These are phyloP conservation scores for Philaethria dido DNA, from an alignment of 2,888 invertebrate species.

Conservation along the genomic window DNA sequence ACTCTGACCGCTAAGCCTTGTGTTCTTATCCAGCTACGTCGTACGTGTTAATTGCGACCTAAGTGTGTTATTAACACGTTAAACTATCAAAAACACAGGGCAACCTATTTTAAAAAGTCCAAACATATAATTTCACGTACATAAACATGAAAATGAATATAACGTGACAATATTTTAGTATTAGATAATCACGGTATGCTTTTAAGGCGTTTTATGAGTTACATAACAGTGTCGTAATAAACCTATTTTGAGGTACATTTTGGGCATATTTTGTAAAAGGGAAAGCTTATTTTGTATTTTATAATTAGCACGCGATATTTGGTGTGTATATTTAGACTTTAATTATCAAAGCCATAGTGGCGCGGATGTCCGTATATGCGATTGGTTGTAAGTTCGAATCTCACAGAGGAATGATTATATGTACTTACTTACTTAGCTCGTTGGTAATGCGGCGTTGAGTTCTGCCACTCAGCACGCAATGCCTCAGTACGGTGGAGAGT, in stretches of 20 bases:
- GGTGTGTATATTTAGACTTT: neutral
- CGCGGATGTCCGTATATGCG: too few relatives aligned
- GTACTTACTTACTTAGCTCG: too few relatives aligned
- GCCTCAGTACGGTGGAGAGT: too few relatives aligned
- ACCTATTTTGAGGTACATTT: neutral
- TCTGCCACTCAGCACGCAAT: too few relatives aligned
- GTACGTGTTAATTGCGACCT: too few relatives aligned
- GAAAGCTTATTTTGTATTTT: neutral
- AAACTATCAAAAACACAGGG: too few relatives aligned
- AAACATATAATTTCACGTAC: neutral
- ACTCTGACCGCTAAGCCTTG: too few relatives aligned
- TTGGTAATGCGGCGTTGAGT: too few relatives aligned
- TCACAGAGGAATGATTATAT: too few relatives aligned
- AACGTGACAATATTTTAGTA: neutral
- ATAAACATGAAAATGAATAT: slow-evolving; percentile 1
- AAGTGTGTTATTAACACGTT: too few relatives aligned
- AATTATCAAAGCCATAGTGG: neutral
- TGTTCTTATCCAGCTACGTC: too few relatives aligned
- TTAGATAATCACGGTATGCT: slow-evolving; percentile 6
- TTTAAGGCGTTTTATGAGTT: slow-evolving; percentile 3
- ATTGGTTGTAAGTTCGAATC: too few relatives aligned
- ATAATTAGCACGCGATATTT: slow-evolving; percentile 3
- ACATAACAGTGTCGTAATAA: slow-evolving; percentile 6
- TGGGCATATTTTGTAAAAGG: neutral
- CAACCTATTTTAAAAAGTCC: neutral